These are phyloP conservation scores for Hecatera dysodea DNA, from an alignment of 2,888 invertebrate species.

Conservation along the genomic window DNA sequence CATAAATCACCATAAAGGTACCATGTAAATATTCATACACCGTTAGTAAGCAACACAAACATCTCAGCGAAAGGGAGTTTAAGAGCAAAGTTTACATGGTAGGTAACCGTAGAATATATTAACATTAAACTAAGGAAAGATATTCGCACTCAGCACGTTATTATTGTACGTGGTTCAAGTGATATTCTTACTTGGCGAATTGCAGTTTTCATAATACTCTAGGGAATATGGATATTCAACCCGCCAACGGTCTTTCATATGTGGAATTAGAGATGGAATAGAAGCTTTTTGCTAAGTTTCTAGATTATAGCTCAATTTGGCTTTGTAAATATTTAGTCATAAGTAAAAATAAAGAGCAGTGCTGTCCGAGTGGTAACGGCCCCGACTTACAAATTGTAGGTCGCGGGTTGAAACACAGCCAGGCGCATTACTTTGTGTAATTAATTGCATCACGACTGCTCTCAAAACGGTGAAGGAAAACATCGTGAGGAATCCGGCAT, in stretches of 20 bases:
- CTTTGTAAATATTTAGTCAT: background rate
- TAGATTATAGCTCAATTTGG: background rate
- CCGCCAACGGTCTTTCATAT: background rate
- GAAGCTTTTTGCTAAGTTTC: background rate
- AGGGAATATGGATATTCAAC: background rate
- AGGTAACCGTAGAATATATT: conserved; percentile 53
- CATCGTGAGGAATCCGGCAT: no score
- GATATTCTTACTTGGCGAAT: conserved; percentile 36
- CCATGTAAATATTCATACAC: conserved; percentile 37
- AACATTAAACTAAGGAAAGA: conserved; percentile 47
- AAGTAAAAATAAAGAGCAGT: no score
- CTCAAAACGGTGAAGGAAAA: no score
- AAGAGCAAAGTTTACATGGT: conserved; percentile 57
- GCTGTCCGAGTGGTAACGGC: no score
- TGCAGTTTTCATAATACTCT: conserved; percentile 39
- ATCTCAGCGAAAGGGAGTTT: conserved; percentile 48
- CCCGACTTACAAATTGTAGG: no score
- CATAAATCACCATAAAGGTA: conserved; percentile 16
- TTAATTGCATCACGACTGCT: no score
- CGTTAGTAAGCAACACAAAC: conserved; percentile 44
- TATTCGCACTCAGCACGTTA: conserved; percentile 51
- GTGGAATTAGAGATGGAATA: conserved; percentile 17
- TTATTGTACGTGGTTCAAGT: conserved; percentile 52
- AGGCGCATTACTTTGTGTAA: no score
- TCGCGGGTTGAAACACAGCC: no score